These are phyloP conservation scores for Matsumurasca onukii DNA, from an alignment of 1,140 invertebrate species.

Conservation along the genomic window DNA sequence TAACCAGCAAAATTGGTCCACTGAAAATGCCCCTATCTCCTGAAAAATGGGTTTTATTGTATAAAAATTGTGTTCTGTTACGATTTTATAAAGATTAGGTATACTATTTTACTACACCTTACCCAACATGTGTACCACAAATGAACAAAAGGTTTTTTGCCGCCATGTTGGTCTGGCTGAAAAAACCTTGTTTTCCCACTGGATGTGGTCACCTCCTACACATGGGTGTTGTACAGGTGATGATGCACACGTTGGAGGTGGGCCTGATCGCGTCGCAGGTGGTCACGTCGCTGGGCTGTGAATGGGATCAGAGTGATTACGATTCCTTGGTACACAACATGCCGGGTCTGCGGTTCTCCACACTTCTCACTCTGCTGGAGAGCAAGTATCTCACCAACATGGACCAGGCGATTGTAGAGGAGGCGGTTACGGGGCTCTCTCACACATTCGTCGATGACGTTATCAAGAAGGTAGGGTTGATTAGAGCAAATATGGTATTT, in stretches of 20 bases:
- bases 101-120: too few species aligned
- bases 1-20: too few species aligned
- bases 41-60: too few species aligned
- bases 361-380: constrained; percentile 72
- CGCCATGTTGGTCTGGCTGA: too few species aligned
- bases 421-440: constrained; percentile 72
- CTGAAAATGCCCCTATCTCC: too few species aligned
- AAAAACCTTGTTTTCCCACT: too few species aligned
- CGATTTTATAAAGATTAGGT: too few species aligned
- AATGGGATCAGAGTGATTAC: constrained; percentile 67
- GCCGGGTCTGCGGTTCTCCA: constrained; percentile 60
- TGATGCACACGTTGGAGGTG: constrained; percentile 65
- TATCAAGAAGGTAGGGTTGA: constrained; percentile 69
- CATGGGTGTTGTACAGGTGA: constrained; percentile 51
- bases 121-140: too few species aligned
- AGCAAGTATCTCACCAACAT: constrained; percentile 60
- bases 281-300: constrained; percentile 62
- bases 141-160: too few species aligned
- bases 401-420: constrained; percentile 61
- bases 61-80: too few species aligned
- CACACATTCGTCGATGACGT: constrained; percentile 78
- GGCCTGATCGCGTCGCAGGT: constrained; percentile 63
- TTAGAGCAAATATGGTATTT: too few species aligned
- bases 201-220: too few species aligned
- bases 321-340: constrained; percentile 62